Conservation (phyloP, 2,888 invertebrate species). For the Tachina lurida region DNA sequence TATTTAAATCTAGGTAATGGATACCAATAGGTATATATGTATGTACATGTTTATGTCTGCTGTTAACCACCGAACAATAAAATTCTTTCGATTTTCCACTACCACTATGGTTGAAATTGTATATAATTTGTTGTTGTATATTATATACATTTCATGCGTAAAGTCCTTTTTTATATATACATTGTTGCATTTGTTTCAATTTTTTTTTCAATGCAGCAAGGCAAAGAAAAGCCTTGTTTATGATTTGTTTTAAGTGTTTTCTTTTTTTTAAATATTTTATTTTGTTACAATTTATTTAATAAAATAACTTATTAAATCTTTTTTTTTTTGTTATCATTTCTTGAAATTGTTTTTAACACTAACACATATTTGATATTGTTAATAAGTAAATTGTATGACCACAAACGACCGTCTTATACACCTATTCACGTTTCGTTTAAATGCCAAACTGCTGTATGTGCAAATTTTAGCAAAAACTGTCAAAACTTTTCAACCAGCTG, state of each 20-base stretch:
- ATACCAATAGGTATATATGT: neutral
- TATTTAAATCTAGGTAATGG: too few relatives aligned
- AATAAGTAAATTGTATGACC: too few relatives aligned
- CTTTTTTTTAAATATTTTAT: neutral
- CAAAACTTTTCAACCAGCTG: slow-evolving; percentile 60
- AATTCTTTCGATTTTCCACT: neutral
- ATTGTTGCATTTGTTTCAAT: slow-evolving; percentile 10
- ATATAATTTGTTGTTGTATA: neutral
- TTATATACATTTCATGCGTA: slow-evolving; percentile 11
- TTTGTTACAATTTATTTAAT: neutral
- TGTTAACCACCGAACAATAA: too few relatives aligned
- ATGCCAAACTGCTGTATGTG: slow-evolving; percentile 60
- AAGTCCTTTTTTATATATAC: neutral
- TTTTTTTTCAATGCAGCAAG: neutral
- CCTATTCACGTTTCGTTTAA: slow-evolving; percentile 66
- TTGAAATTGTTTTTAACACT: slow-evolving; percentile 7
- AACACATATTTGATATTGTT: slow-evolving; percentile 34
- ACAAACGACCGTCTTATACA: slow-evolving; percentile 56
- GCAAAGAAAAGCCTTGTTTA: too few relatives aligned
- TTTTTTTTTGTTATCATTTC: slow-evolving; percentile 7
- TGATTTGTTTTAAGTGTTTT: neutral
- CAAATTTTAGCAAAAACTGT: slow-evolving; percentile 21
- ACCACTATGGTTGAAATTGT: neutral
- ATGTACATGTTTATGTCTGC: neutral
- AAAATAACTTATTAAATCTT: neutral